Evolutionary conservation across 2,888 invertebrate species (phyloP).

Genomic region (Diplolepis rosae): DNA sequence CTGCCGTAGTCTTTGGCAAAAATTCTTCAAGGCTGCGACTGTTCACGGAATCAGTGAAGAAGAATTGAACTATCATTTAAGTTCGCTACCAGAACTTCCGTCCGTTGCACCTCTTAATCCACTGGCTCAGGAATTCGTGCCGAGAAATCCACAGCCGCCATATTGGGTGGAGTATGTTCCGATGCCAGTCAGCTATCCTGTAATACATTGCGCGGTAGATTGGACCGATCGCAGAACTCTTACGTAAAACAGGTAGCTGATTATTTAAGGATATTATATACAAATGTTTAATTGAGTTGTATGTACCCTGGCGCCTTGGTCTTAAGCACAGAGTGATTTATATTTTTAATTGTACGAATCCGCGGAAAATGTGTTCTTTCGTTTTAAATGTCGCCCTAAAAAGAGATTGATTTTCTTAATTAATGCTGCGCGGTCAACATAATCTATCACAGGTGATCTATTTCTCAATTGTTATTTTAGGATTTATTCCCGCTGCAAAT

Average conservation of each 20-base stretch:
- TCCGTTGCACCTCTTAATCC: slow-evolving; percentile 80
- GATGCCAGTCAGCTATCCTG: slow-evolving; percentile 50
- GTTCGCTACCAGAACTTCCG: slow-evolving; percentile 27
- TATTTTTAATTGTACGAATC: background rate
- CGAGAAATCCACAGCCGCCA: slow-evolving; percentile 62
- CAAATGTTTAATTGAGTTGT: background rate
- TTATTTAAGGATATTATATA: background rate
- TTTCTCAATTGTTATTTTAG: background rate
- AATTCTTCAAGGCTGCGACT: slow-evolving; percentile 77
- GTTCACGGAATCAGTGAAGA: slow-evolving; percentile 56
- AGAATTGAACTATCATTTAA: slow-evolving; percentile 40
- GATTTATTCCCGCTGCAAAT: slow-evolving; percentile 1
- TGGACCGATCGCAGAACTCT: slow-evolving; percentile 24
- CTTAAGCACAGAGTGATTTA: background rate
- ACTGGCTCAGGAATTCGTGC: slow-evolving; percentile 86
- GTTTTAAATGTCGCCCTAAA: background rate
- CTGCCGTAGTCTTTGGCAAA: slow-evolving; percentile 88
- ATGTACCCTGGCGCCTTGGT: background rate
- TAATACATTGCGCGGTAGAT: slow-evolving; percentile 48
- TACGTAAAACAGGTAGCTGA: background rate
- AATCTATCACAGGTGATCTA: background rate
- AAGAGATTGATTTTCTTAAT: background rate
- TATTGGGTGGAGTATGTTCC: slow-evolving; percentile 57
- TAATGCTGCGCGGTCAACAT: background rate
- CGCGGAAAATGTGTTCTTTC: background rate